These are phyloP conservation scores for Spilosoma lubricipeda DNA, from an alignment of 2,888 invertebrate species.

Conservation along the genomic window DNA sequence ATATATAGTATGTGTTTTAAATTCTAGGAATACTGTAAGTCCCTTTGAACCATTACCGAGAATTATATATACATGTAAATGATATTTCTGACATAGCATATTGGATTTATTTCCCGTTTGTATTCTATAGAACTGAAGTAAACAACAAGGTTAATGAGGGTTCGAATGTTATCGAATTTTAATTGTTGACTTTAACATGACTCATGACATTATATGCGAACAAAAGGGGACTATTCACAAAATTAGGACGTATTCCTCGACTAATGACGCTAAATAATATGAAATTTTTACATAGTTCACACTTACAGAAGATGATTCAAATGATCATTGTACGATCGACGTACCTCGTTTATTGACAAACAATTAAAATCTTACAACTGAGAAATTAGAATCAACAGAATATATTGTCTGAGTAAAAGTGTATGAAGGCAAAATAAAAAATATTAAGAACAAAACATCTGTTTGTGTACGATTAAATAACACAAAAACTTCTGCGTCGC, in stretches of 20 bases:
- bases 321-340: background rate
- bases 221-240: background rate
- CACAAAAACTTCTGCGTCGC: too few species aligned
- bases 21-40: background rate
- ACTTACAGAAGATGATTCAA: background rate
- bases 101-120: background rate
- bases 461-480: too few species aligned
- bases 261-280: background rate
- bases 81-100: background rate
- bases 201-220: background rate
- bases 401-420: too few species aligned
- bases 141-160: background rate
- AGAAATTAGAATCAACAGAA: background rate
- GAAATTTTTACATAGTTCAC: background rate
- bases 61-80: background rate
- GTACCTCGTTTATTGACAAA: background rate
- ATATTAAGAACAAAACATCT: too few species aligned
- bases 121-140: slow-evolving; percentile 4
- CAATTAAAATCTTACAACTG: background rate
- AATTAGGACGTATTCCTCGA: slow-evolving; percentile 1
- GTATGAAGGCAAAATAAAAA: too few species aligned
- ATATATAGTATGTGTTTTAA: background rate
- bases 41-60: background rate
- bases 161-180: background rate
- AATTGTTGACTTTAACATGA: slow-evolving; percentile 11